Evolutionary conservation across 2,888 invertebrate species (phyloP).

Genomic region (Eupithecia insigniata): DNA sequence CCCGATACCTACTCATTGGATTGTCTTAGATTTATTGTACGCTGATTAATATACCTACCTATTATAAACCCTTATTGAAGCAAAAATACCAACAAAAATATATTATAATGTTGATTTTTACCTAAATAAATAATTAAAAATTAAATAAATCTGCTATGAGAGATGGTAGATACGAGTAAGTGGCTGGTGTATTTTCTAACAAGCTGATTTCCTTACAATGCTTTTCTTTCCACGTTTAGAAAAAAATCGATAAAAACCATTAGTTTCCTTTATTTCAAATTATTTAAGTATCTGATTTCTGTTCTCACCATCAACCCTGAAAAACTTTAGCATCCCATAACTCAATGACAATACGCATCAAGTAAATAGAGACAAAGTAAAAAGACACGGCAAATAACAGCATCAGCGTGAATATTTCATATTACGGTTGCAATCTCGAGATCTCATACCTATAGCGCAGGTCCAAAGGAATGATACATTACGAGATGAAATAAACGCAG

Average conservation of each 20-base stretch:
- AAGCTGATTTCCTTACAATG: too few species aligned
- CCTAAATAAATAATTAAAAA: too few species aligned
- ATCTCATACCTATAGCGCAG: slow-evolving; percentile 27
- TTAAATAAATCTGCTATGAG: too few species aligned
- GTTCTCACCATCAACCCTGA: neutral
- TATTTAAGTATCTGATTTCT: neutral
- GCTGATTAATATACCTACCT: too few species aligned
- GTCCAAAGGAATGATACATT: slow-evolving; percentile 38
- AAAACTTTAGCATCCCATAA: neutral
- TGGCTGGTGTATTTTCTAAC: too few species aligned
- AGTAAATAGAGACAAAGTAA: slow-evolving; percentile 7
- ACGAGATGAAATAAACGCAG: slow-evolving; percentile 42
- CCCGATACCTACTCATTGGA: too few species aligned
- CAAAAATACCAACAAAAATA: too few species aligned
- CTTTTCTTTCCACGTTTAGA: neutral
- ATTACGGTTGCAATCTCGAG: slow-evolving; percentile 30
- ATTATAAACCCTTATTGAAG: too few species aligned
- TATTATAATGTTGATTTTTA: too few species aligned
- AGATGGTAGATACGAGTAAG: too few species aligned
- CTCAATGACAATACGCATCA: neutral
- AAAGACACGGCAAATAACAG: slow-evolving; percentile 21
- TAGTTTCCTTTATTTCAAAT: neutral
- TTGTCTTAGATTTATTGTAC: too few species aligned
- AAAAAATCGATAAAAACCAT: neutral
- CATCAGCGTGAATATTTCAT: slow-evolving; percentile 29